These are phyloP conservation scores for Dasypolia templi DNA, from an alignment of 2,888 invertebrate genomes.

Conservation along the genomic window DNA sequence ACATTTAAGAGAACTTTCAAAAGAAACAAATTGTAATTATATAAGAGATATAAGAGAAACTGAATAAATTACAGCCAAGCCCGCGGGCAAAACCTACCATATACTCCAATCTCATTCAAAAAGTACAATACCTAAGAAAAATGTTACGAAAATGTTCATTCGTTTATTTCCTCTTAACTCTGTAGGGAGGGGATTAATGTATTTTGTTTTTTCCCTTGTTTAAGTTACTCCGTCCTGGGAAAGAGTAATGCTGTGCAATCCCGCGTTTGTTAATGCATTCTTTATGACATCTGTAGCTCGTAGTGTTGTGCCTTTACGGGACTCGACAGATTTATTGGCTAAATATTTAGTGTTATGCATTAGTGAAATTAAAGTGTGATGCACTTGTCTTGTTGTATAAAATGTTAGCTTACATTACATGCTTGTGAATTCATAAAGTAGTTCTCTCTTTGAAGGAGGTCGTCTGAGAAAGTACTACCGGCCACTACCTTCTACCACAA, in stretches of 20 bases:
- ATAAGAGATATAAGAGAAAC: background rate
- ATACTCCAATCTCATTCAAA: slow-evolving; percentile 15
- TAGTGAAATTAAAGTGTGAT: slow-evolving; percentile 60
- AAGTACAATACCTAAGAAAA: slow-evolving; percentile 42
- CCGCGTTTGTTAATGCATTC: slow-evolving; percentile 70
- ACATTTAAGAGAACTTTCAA: background rate
- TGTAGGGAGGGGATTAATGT: slow-evolving; percentile 60
- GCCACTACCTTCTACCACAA: background rate
- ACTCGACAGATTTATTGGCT: slow-evolving; percentile 62
- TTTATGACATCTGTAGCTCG: slow-evolving; percentile 67
- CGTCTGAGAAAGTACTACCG: background rate
- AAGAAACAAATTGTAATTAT: slow-evolving; percentile 1
- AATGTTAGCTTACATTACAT: slow-evolving; percentile 7
- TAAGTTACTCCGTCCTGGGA: slow-evolving; percentile 46
- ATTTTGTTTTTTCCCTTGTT: slow-evolving; percentile 59
- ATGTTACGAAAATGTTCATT: slow-evolving; percentile 45
- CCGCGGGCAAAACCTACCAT: slow-evolving; percentile 22
- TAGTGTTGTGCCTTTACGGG: slow-evolving; percentile 62
- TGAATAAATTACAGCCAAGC: background rate
- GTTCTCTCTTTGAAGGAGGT: background rate
- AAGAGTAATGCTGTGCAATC: slow-evolving; percentile 60
- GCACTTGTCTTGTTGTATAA: slow-evolving; percentile 14
- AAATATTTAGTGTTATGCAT: slow-evolving; percentile 67
- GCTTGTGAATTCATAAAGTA: slow-evolving; percentile 12
- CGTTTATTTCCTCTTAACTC: slow-evolving; percentile 55